A percentile compares a stretch with the other conserved stretches of the same genome.
phyloP scores from a whole-genome alignment of 2,113 vertebrate species.

The Fulica atra region DNA sequence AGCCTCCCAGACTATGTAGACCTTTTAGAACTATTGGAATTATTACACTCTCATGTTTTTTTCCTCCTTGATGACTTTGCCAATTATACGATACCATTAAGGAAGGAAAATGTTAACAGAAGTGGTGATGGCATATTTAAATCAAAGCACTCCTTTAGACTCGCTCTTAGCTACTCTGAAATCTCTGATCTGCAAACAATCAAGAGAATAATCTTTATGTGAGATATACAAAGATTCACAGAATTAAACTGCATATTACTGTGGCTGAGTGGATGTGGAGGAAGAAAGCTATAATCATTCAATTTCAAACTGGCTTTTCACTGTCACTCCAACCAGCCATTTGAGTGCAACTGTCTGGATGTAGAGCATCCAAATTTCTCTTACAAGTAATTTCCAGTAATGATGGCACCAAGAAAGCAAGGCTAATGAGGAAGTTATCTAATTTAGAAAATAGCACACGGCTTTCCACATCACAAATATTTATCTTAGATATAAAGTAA shows the following conservation, averaged over 20 bases:
- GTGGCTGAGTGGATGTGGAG: background rate
- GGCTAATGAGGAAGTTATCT: background rate
- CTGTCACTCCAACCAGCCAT: background rate
- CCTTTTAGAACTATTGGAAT: background rate
- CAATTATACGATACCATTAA: background rate
- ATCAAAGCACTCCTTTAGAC: background rate
- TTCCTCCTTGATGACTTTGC: background rate
- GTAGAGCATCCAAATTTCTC: background rate
- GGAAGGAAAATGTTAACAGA: background rate
- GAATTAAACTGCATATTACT: background rate
- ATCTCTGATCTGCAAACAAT: background rate
- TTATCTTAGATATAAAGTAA: constrained; percentile 3
- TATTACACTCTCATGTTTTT: background rate
- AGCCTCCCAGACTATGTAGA: background rate
- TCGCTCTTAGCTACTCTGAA: background rate
- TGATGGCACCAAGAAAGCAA: background rate
- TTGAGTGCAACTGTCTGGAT: background rate
- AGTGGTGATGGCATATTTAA: background rate
- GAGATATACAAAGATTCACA: background rate
- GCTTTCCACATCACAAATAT: background rate
- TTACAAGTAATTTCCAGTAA: background rate
- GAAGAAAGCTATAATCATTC: background rate
- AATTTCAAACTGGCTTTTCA: background rate
- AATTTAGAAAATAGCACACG: background rate
- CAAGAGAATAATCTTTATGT: background rate